Evolutionary conservation across 2,113 vertebrate genomes (phyloP).

Genomic region (Pangasianodon gigas): DNA sequence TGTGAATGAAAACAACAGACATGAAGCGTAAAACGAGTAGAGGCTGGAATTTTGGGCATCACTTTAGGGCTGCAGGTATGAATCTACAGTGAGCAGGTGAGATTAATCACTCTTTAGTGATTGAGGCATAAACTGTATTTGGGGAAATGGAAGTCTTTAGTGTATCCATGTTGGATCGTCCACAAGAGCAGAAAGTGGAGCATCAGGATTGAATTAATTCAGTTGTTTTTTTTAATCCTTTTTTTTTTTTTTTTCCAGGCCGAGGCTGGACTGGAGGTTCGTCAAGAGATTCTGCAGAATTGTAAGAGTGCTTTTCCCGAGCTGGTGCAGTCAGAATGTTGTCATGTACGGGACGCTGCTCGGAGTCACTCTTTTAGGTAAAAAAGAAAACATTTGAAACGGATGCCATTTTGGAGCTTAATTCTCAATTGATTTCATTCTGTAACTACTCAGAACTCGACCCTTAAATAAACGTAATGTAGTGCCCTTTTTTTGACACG

Average conservation of each 20-base stretch:
- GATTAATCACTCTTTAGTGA: not conserved
- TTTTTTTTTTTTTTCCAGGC: conserved; percentile 64
- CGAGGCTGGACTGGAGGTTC: conserved; percentile 81
- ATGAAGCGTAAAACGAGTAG: too few species aligned
- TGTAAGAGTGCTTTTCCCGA: conserved; percentile 85
- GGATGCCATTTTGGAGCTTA: not conserved
- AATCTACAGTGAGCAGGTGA: not conserved
- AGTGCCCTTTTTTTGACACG: not conserved
- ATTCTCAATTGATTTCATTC: not conserved
- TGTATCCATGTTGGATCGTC: not conserved
- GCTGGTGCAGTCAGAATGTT: conserved; percentile 77
- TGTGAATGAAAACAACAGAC: too few species aligned
- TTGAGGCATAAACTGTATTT: not conserved
- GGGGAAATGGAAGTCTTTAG: not conserved
- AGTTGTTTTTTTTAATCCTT: not conserved
- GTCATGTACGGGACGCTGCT: conserved; percentile 92
- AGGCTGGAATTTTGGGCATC: not conserved
- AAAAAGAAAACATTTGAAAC: not conserved
- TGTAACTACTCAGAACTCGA: not conserved
- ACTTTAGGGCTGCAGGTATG: not conserved
- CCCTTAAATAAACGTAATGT: not conserved
- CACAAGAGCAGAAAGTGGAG: not conserved
- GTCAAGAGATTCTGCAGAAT: conserved; percentile 82
- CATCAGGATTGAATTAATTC: not conserved
- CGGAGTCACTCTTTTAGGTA: conserved; percentile 82